phyloP scores from a whole-genome alignment of 1,140 invertebrate genomes.

The Heterodera carotae region DNA sequence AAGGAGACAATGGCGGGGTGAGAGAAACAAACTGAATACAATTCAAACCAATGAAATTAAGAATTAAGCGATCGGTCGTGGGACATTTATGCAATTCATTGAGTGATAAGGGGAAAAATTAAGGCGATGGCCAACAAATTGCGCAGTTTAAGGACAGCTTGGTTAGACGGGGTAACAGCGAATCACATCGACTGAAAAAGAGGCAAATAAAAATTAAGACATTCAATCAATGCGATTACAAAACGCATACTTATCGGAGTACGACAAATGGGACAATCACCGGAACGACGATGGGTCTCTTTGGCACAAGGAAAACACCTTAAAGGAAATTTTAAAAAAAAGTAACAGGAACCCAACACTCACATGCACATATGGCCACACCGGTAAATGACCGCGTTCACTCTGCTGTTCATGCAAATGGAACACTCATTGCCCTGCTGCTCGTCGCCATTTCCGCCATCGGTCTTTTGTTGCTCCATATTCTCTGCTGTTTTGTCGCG shows the following conservation, averaged over 20 bases:
- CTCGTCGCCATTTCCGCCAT: slow-evolving; percentile 5
- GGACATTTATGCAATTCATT: too few species aligned
- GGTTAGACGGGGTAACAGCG: slow-evolving; percentile 35
- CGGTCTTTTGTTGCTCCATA: neutral
- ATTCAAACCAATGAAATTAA: too few species aligned
- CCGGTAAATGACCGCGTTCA: slow-evolving; percentile 37
- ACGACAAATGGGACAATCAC: slow-evolving; percentile 43
- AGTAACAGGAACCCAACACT: neutral
- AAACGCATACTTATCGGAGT: slow-evolving; percentile 35
- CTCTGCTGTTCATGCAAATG: slow-evolving; percentile 42
- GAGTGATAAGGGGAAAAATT: too few species aligned
- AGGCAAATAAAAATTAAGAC: neutral
- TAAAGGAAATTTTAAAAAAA: neutral
- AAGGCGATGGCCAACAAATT: neutral
- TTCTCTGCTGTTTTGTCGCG: neutral
- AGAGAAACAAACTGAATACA: too few species aligned
- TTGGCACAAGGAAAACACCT: slow-evolving; percentile 43
- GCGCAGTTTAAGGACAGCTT: too few species aligned
- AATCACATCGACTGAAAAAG: slow-evolving; percentile 28
- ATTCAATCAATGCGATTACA: neutral
- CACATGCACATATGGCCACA: slow-evolving; percentile 46
- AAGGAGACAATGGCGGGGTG: too few species aligned
- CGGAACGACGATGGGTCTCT: slow-evolving; percentile 41
- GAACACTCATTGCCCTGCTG: slow-evolving; percentile 37
- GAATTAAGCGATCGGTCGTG: too few species aligned